Evolutionary conservation across 2,113 vertebrate genomes (phyloP).

Genomic region (Megalops atlanticus): DNA sequence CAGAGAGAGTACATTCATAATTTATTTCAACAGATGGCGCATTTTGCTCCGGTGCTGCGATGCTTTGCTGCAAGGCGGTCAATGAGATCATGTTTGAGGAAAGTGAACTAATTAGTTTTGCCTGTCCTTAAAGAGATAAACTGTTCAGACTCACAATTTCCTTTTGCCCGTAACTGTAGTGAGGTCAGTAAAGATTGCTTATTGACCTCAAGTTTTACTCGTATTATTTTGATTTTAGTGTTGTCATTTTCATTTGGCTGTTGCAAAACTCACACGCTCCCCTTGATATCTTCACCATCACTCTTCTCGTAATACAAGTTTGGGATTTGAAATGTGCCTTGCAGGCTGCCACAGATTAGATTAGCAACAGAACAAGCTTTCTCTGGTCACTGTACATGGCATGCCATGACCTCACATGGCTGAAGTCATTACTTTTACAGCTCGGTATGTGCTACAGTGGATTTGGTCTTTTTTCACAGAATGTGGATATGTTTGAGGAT

Average conservation of each 20-base stretch:
- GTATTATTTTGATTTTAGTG: neutral
- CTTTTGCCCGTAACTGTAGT: neutral
- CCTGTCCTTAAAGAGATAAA: neutral
- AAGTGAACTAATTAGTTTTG: neutral
- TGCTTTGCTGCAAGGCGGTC: neutral
- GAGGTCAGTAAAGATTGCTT: neutral
- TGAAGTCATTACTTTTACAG: neutral
- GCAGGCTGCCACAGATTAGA: neutral
- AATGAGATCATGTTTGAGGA: neutral
- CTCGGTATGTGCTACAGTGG: neutral
- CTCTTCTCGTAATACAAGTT: neutral
- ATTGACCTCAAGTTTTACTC: neutral
- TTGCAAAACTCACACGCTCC: neutral
- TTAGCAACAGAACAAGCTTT: neutral
- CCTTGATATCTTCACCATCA: neutral
- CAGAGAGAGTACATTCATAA: slow-evolving; percentile 5
- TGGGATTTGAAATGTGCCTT: neutral
- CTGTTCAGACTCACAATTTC: neutral
- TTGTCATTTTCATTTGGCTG: neutral
- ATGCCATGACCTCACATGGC: neutral
- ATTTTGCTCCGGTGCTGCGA: neutral
- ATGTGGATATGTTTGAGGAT: neutral
- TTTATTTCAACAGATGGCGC: slow-evolving; percentile 11
- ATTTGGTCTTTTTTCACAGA: neutral
- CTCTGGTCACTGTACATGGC: neutral